Base-by-base conservation (phyloP, 2,888 invertebrate genomes). In the Esperia sulphurella region DNA sequence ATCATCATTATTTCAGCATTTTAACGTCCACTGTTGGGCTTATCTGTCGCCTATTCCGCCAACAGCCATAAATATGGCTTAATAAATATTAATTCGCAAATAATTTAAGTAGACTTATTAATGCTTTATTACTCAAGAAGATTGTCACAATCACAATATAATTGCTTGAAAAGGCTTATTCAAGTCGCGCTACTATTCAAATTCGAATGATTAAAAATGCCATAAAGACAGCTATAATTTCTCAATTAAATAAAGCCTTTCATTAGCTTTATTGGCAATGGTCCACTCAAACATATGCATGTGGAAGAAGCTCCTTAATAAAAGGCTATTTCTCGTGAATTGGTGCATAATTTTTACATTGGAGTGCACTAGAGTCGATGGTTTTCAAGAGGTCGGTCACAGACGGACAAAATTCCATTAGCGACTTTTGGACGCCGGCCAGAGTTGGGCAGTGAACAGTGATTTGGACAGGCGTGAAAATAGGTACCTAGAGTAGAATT, bases 371-470 rank as follows among this genome's bases (percentile, higher is more conserved):
- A 65, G 58, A 71, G 61, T 55, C 54, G 58, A 63, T 63, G 58
- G 65, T 52, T 53, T 64, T 79, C 72, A 75, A 83, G 81, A 69
- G 75, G 58, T 68, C 64, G 78, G 83, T 80, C 78, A 83, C 79
- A 81, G 77, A 72, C 75, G 77, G 68, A 74, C 80, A 56, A 71
- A 78, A 77, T 75, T 83, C 81, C 82, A 85, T 86, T 86, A 84
- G 83, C 68, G 75, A 77, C 61, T 77, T 76, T 83, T 87, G 86
- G 86, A 81, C 71, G 60, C 30, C 54, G 65, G 83, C 86, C 86
- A 86, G 77, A 50, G 53, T 57, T 51, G 60, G 58, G 61, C 58
- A 55, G 58, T 51, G 51, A 61, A 65, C 64, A 56, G 58, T 50
- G 55, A 59, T 59, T 58, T 60, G 54, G 31, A 50, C 55, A 73